These are phyloP conservation scores for Acrocera orbiculus DNA, from an alignment of 2,888 invertebrate genomes.

Conservation along the genomic window DNA sequence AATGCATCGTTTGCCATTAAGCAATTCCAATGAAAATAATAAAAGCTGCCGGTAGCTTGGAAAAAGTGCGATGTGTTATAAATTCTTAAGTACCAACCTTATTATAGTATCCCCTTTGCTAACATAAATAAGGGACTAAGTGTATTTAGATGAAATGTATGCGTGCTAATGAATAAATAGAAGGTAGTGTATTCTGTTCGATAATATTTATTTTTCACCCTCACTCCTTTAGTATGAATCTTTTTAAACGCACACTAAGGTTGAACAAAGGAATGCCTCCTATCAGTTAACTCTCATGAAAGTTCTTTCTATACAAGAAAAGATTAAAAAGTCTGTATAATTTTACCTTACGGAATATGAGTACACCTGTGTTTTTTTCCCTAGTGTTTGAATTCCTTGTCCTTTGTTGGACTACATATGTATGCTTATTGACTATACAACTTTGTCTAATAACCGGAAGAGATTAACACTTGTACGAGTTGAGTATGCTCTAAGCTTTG, in stretches of 20 bases:
- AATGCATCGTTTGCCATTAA: no score
- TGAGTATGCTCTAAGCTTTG: conserved; percentile 1
- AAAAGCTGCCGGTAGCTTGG: no score
- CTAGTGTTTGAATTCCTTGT: no score
- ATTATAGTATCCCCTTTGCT: not conserved
- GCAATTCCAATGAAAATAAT: no score
- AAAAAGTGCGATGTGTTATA: conserved; percentile 10
- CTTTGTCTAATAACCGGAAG: conserved; percentile 21
- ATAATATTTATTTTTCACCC: conserved; percentile 1
- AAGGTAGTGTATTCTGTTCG: conserved; percentile 7
- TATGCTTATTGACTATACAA: no score
- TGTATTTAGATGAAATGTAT: conserved; percentile 10
- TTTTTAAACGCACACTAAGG: no score
- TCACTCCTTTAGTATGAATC: no score
- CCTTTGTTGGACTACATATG: no score
- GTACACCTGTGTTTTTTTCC: no score
- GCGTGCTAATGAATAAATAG: conserved; percentile 12
- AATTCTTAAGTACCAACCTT: conserved; percentile 9
- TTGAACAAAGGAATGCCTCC: not conserved
- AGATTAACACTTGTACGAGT: conserved; percentile 22
- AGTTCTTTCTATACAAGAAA: no score
- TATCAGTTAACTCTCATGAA: conserved; percentile 3
- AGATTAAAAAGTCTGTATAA: no score
- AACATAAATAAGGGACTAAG: not conserved
- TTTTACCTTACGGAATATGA: no score